Conservation (phyloP, 2,888 invertebrate species). For the Cybosia mesomella region DNA sequence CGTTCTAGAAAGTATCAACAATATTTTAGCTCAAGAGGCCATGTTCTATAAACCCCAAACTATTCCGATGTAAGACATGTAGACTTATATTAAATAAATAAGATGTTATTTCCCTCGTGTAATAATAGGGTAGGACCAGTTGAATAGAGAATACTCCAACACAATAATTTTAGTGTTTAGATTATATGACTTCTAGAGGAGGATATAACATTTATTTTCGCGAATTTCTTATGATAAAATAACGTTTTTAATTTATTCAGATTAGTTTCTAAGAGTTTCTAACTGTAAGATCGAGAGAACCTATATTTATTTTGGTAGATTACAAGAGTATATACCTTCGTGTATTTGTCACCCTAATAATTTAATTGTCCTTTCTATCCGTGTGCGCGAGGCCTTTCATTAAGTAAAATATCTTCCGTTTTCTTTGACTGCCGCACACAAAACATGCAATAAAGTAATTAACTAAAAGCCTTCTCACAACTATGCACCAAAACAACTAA, state of each 20-base stretch:
- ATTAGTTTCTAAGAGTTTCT: neutral
- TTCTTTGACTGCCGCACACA: slow-evolving; percentile 24
- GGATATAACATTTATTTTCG: neutral
- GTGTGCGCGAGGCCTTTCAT: slow-evolving; percentile 9
- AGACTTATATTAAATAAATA: neutral
- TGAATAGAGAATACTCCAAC: slow-evolving; percentile 11
- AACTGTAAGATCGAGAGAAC: neutral
- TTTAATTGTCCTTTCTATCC: neutral
- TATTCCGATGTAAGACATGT: neutral
- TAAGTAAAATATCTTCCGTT: slow-evolving; percentile 13
- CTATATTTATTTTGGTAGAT: no score
- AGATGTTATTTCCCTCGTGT: neutral
- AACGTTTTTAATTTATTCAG: neutral
- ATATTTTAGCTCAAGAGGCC: neutral
- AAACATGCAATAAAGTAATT: slow-evolving; percentile 56
- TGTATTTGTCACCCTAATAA: neutral
- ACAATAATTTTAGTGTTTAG: neutral
- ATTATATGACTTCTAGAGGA: neutral
- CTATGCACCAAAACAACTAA: slow-evolving; percentile 16
- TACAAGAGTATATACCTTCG: no score
- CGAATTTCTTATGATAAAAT: slow-evolving; percentile 12
- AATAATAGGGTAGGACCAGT: neutral
- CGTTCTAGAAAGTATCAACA: neutral
- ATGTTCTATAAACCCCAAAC: neutral
- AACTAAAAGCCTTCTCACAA: slow-evolving; percentile 36